Conservation (phyloP, 92 coral and sea anemone genomes). For the Paragorgia papillata region DNA sequence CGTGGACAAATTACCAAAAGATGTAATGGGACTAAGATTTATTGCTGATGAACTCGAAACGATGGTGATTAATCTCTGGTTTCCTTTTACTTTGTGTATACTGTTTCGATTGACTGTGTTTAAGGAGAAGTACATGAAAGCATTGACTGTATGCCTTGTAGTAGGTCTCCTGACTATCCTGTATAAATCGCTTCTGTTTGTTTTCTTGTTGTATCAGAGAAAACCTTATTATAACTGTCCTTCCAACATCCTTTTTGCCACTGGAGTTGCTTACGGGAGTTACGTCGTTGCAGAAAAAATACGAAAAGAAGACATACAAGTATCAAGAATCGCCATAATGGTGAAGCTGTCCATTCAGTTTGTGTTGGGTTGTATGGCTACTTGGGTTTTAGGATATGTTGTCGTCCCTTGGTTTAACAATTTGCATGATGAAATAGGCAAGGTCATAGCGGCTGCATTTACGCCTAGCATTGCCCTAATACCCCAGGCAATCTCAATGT, state of each 20-base stretch:
- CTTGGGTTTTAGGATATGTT: constrained; percentile 2
- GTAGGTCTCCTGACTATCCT: not conserved
- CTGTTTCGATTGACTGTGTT: not conserved
- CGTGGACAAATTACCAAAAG: too few relatives aligned
- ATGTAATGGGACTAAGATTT: too few relatives aligned
- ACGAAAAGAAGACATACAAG: too few relatives aligned
- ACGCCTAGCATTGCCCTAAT: constrained; percentile 52
- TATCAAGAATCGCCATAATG: not conserved
- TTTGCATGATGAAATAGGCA: constrained; percentile 23
- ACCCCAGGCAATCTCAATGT: not conserved
- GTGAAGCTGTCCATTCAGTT: not conserved
- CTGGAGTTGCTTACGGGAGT: not conserved
- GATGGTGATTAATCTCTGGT: constrained; percentile 2
- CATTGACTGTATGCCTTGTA: not conserved
- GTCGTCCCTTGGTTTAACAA: constrained; percentile 48
- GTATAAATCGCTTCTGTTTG: not conserved
- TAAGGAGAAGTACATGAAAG: not conserved
- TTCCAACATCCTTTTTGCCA: not conserved
- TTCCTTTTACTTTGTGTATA: not conserved
- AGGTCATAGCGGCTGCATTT: constrained; percentile 58
- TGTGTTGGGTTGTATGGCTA: not conserved
- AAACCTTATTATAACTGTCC: not conserved
- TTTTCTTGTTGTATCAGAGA: not conserved
- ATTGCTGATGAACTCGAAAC: not conserved
- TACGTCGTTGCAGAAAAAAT: not conserved